Evolutionary conservation across 2,113 vertebrate species (phyloP), one percentile per base, ranked within the genome.

Genomic region (Scortum barcoo): DNA sequence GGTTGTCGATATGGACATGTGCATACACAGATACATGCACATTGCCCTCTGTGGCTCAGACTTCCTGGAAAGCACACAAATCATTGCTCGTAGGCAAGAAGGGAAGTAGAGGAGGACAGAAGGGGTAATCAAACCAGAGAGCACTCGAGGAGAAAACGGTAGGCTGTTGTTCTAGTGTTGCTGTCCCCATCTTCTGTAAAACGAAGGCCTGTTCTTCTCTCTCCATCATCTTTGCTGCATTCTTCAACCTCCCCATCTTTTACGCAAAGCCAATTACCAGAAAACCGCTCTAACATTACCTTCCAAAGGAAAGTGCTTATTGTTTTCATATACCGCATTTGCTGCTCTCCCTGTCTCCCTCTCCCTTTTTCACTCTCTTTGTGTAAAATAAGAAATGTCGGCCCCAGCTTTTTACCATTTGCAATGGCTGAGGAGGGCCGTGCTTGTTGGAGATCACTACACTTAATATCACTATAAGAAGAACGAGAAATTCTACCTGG

Each of bases 261-360:
- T 87, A 89, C 87, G 65, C 78, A 90, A 92, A 90, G 58, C 65
- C 88, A 79, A 86, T 90, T 80, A 86, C 69, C 68, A 83, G 80
- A 86, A 88, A 86, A 88, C 53, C 7, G 44, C 80, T 79, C 78
- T 13, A 28, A 76, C 48, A 50, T 46, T 62, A 50, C 69, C 65
- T 53, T 80, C 80, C 82, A 90, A 84, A 83, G 79, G 44, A 72
- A 92, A 91, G 82, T 86, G 77, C 83, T 78, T 89, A 84, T 89
- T 89, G 82, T 91, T 89, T 88, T 78, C 79, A 65, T 68, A 74
- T 58, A 58, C 65, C 20, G 9, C 65, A 74, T 89, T 70, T 82
- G 36, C 68, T 62, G 62, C 72, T 67, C 48, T 67, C 28, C 24
- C 33, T 7, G 6, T 71, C 42, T 62, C 40, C 1, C 2, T 61